Evolutionary conservation across 2,888 invertebrate genomes (phyloP).

Genomic region (Linyphia triangularis): DNA sequence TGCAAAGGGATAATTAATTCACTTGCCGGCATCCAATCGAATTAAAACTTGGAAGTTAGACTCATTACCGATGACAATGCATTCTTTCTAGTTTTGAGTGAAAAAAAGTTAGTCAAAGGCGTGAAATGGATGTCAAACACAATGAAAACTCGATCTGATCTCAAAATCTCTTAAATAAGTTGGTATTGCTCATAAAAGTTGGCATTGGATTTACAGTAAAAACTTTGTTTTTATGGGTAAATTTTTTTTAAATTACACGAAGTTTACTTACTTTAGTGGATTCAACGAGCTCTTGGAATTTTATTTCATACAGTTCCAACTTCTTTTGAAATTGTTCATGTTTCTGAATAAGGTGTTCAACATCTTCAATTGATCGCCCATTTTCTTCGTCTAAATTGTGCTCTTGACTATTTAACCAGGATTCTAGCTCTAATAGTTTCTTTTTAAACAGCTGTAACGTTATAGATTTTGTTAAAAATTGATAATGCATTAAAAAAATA

Average conservation of each 20-base stretch:
- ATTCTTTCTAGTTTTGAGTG: no score
- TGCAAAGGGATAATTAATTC: no score
- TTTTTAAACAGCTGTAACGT: slow-evolving; percentile 85
- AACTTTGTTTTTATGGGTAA: not conserved
- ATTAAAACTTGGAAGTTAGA: no score
- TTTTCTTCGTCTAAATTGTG: slow-evolving; percentile 87
- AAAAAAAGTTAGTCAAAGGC: no score
- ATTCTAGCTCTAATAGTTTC: slow-evolving; percentile 93
- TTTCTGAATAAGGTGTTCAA: slow-evolving; percentile 93
- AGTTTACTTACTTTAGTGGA: slow-evolving; percentile 83
- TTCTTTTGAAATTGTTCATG: slow-evolving; percentile 98
- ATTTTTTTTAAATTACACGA: not conserved
- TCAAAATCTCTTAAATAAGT: no score
- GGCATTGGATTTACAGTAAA: not conserved
- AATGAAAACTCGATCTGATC: no score
- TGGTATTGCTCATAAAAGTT: not conserved
- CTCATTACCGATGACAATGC: no score
- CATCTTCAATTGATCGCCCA: slow-evolving; percentile 92
- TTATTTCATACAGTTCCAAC: slow-evolving; percentile 93
- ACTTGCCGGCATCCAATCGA: no score
- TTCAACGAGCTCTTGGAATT: slow-evolving; percentile 90
- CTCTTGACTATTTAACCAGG: slow-evolving; percentile 86
- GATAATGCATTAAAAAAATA: no score
- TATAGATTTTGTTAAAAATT: no score
- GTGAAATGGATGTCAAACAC: no score